Evolutionary conservation across 2,113 vertebrate genomes (phyloP).

Genomic region (Eudyptes chrysolophus): DNA sequence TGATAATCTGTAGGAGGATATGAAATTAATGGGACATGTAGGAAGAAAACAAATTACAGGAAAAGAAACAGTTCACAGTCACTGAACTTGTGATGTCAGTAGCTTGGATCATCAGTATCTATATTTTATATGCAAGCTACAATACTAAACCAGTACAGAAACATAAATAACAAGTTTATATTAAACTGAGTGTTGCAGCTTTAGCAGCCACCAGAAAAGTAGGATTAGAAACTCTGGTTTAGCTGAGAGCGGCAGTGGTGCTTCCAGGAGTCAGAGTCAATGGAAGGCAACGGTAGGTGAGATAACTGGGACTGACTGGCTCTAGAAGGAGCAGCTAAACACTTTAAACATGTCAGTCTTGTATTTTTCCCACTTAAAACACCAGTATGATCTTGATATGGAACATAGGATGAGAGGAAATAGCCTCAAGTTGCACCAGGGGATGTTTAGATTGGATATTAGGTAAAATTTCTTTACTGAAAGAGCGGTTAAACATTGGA

Average conservation of each 20-base stretch:
- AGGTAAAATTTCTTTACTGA: not conserved
- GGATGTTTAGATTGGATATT: not conserved
- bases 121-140: not conserved
- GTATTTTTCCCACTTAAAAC: not conserved
- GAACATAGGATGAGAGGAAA: not conserved
- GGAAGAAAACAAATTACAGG: not conserved
- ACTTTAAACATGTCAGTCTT: not conserved
- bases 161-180: not conserved
- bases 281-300: not conserved
- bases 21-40: not conserved
- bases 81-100: not conserved
- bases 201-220: not conserved
- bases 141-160: not conserved
- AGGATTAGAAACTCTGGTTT: not conserved
- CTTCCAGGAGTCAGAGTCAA: not conserved
- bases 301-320: not conserved
- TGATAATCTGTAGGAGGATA: not conserved
- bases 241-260: not conserved
- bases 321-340: not conserved
- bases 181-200: not conserved
- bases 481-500: not conserved
- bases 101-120: not conserved
- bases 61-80: not conserved
- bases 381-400: not conserved
- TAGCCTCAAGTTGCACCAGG: fast-evolving